Conservation (phyloP, 2,888 invertebrate species). For the Malacosoma neustria region DNA sequence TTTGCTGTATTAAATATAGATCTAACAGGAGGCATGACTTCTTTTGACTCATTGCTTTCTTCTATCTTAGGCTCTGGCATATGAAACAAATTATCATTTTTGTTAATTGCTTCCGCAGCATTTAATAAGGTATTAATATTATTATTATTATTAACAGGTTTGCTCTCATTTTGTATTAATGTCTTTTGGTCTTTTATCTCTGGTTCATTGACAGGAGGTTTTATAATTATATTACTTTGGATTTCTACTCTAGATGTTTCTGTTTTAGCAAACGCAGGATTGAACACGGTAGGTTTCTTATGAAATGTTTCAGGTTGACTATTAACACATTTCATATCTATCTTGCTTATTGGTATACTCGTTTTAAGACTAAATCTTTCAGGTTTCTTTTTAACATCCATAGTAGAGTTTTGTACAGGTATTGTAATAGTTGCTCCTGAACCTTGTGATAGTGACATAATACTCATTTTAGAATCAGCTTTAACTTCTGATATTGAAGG, state of each 20-base stretch:
- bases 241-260: constrained; percentile 44
- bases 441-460: constrained; percentile 44
- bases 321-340: constrained; percentile 60
- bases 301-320: constrained; percentile 10
- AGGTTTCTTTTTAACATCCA: constrained; percentile 46
- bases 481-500: constrained; percentile 28
- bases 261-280: constrained; percentile 22
- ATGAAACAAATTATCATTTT: constrained; percentile 41
- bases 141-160: constrained; percentile 17
- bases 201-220: constrained; percentile 38
- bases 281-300: constrained; percentile 23
- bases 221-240: constrained; percentile 58
- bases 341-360: constrained; percentile 65
- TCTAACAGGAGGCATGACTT: constrained; percentile 19
- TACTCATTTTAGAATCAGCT: constrained; percentile 44
- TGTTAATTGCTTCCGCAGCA: constrained; percentile 51
- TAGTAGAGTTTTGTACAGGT: constrained; percentile 19
- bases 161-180: constrained; percentile 10
- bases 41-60: constrained; percentile 29
- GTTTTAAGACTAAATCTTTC: constrained; percentile 64
- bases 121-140: constrained; percentile 47
- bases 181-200: constrained; percentile 24
- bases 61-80: constrained; percentile 37
- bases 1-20: constrained; percentile 40
- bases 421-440: constrained; percentile 42